phyloP scores from a whole-genome alignment of 2,113 vertebrate genomes.

The Phainopepla nitens region DNA sequence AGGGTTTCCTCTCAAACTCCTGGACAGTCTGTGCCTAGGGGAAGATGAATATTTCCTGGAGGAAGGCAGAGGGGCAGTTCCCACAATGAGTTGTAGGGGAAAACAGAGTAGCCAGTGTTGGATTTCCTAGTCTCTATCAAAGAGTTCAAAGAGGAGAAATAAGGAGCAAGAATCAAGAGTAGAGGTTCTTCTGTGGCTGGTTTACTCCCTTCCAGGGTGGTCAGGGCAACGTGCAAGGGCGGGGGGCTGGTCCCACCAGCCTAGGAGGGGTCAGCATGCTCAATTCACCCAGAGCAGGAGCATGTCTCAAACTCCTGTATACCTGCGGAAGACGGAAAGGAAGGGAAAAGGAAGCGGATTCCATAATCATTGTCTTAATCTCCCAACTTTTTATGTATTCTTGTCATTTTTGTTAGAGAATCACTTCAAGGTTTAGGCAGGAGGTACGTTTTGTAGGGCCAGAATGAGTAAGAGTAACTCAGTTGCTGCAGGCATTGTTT shows the following conservation, averaged over 20 bases:
- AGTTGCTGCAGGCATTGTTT: slow-evolving; percentile 46
- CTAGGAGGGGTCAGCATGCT: background rate
- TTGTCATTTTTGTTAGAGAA: background rate
- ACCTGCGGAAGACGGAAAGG: background rate
- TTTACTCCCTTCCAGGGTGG: background rate
- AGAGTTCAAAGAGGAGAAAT: background rate
- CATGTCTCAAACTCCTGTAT: accelerated
- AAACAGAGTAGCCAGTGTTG: background rate
- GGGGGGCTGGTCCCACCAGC: background rate
- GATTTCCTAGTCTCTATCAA: background rate
- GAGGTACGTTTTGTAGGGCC: background rate
- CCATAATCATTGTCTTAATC: background rate
- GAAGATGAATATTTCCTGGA: background rate
- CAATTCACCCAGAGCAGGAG: background rate
- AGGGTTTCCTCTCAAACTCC: background rate
- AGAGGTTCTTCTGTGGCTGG: background rate
- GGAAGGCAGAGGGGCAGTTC: background rate
- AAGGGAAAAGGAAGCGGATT: background rate
- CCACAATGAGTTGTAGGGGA: background rate
- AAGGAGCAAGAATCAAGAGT: background rate
- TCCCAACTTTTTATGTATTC: background rate
- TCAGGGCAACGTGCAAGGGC: background rate
- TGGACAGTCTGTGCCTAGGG: accelerated
- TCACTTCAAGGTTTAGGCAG: background rate
- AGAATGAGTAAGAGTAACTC: background rate